Conservation (phyloP, 2,113 vertebrate species). For the Scophthalmus maximus region DNA sequence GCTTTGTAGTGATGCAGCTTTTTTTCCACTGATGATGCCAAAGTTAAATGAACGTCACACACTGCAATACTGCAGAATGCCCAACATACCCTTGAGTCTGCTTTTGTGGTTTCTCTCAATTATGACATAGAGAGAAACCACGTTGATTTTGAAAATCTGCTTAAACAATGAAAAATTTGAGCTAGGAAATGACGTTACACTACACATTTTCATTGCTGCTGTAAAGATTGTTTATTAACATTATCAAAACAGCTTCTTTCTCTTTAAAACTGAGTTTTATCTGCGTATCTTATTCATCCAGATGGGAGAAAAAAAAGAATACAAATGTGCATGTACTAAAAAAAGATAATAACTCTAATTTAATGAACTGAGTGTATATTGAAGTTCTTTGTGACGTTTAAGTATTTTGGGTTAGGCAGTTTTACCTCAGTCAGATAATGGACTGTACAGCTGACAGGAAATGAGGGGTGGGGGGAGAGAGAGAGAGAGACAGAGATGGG, state of each 20-base stretch:
- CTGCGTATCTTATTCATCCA: too few relatives aligned
- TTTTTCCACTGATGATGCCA: not conserved
- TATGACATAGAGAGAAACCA: too few relatives aligned
- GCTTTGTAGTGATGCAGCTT: not conserved
- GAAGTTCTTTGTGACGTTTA: not conserved
- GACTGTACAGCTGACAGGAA: slow-evolving; percentile 2
- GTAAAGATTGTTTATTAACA: not conserved
- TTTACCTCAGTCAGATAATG: not conserved
- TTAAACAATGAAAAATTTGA: too few relatives aligned
- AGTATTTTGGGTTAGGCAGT: not conserved
- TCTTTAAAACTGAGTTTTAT: too few relatives aligned
- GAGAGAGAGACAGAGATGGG: not conserved
- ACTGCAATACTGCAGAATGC: not conserved
- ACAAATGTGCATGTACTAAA: not conserved
- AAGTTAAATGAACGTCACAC: too few relatives aligned
- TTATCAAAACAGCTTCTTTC: not conserved
- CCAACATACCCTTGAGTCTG: not conserved
- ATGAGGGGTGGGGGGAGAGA: too few relatives aligned
- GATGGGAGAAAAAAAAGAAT: too few relatives aligned
- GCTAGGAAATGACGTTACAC: too few relatives aligned
- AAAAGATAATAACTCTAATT: not conserved
- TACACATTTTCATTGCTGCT: not conserved
- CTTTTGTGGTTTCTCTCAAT: not conserved
- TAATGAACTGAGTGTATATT: not conserved
- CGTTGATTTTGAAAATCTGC: too few relatives aligned